Percentiles rank a stretch among this genome's conserved stretches.
Conservation (phyloP, 2,113 vertebrate species). For the Scartelaos histophorus region DNA sequence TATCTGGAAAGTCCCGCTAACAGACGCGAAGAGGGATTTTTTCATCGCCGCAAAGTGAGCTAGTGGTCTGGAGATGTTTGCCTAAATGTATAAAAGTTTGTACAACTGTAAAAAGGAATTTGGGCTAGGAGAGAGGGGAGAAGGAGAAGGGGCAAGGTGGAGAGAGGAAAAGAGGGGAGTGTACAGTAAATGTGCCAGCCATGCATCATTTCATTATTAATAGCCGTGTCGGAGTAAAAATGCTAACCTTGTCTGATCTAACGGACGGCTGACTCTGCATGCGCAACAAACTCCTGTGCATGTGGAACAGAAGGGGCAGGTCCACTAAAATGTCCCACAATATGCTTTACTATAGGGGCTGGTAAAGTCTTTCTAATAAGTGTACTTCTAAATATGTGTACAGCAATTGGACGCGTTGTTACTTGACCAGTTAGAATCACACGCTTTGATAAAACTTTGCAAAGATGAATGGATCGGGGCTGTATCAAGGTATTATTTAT, state of each 20-base stretch:
- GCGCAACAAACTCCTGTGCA: constrained; percentile 23
- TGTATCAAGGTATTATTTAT: no score
- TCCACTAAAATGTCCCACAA: constrained; percentile 53
- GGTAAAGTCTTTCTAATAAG: constrained; percentile 24
- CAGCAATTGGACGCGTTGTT: no score
- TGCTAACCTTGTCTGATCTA: constrained; percentile 78
- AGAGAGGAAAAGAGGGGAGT: not conserved
- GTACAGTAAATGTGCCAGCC: constrained; percentile 59
- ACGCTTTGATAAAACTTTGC: no score
- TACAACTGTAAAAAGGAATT: constrained; percentile 67
- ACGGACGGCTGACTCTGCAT: constrained; percentile 71
- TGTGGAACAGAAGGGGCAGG: constrained; percentile 31
- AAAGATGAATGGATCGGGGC: no score
- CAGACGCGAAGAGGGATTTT: constrained; percentile 50
- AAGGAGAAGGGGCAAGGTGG: constrained; percentile 14
- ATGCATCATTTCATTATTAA: constrained; percentile 81
- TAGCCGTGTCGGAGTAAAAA: constrained; percentile 76
- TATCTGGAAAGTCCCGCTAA: constrained; percentile 70
- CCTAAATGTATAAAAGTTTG: constrained; percentile 59
- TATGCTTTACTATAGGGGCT: constrained; percentile 50
- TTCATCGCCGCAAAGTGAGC: constrained; percentile 62
- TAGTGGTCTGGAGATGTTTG: constrained; percentile 64
- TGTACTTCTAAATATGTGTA: not conserved
- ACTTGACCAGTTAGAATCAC: no score
- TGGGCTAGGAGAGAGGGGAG: constrained; percentile 5